Base-by-base conservation (phyloP, 2,113 vertebrate genomes). In the Monopterus albus region DNA sequence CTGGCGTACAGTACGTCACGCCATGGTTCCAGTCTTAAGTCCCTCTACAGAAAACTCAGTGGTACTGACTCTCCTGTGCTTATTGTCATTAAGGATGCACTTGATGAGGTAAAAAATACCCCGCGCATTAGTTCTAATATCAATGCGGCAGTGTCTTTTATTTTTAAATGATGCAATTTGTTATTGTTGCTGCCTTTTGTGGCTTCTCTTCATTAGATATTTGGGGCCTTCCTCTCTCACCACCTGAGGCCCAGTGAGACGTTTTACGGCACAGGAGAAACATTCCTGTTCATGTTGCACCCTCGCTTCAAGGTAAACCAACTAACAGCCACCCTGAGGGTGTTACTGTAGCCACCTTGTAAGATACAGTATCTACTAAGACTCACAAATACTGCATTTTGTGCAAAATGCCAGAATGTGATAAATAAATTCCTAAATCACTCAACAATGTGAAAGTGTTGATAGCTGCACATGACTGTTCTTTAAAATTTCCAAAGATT, bases 191-290 rank as follows among this genome's bases (percentile, higher is more conserved):
- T 4, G 7, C 42, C 11, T 40, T 33, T 21, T 23, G 7, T 42
- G 15, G 17, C 18, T 25, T 50, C 7, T 47, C 6, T 17, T 56
- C 18, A 45, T 56, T 71, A 94, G 93, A 71, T 92, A 61, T 95
- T 95, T 42, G 93, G 93, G 7, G 89, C 90, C 40, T 94, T 94
- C 73, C 90, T 94, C 7, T 94, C 93, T 47, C 91, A 95, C 69
- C 88, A 92, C 1, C 83, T 94, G 67, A 91, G 75, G 74, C 89
- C 63, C 21, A 94, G 93, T 31, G 94, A 94, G 20, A 81, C 23
- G 1, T 94, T 94, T 67, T 94, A 93, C 2, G 94, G 93, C 33
- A 94, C 92, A 7, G 93, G 94, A 78, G 92, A 94, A 81, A 94
- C 94, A 0, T 94, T 95, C 74, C 90, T 95, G 39, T 94, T 93